Conservation (phyloP, 2,797 vertebrate species). For the Siniperca obscura region DNA sequence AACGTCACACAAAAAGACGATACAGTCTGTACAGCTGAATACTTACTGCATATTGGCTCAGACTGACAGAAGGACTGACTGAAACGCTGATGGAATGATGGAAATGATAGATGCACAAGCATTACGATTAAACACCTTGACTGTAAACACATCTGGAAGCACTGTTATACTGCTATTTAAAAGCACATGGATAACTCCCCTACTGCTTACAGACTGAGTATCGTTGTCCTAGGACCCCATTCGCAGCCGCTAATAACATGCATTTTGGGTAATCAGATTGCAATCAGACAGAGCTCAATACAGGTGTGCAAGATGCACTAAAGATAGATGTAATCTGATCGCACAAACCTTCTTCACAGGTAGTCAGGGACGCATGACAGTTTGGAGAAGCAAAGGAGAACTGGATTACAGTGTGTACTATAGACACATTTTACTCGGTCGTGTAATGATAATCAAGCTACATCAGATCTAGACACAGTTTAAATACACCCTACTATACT, state of each 20-base stretch:
- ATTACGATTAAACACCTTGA: conserved; percentile 15
- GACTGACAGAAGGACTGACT: conserved; percentile 14
- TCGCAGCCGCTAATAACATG: conserved; percentile 1
- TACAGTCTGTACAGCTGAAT: neutral
- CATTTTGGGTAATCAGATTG: neutral
- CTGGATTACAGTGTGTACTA: neutral
- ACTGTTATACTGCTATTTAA: neutral
- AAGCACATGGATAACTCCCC: neutral
- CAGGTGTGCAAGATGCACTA: neutral
- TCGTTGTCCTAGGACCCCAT: neutral
- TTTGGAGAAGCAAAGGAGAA: neutral
- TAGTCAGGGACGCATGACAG: neutral
- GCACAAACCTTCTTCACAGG: neutral
- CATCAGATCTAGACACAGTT: neutral
- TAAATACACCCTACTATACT: neutral
- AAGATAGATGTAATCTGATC: conserved; percentile 3
- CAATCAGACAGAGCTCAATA: neutral
- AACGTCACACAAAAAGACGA: neutral
- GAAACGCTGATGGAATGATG: neutral
- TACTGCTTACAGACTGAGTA: neutral
- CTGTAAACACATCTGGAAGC: neutral
- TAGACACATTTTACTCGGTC: neutral
- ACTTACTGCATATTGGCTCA: neutral
- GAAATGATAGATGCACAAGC: neutral
- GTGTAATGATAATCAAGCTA: neutral